phyloP scores from a whole-genome alignment of 2,888 invertebrate species.

The Ferdinandea cuprea region DNA sequence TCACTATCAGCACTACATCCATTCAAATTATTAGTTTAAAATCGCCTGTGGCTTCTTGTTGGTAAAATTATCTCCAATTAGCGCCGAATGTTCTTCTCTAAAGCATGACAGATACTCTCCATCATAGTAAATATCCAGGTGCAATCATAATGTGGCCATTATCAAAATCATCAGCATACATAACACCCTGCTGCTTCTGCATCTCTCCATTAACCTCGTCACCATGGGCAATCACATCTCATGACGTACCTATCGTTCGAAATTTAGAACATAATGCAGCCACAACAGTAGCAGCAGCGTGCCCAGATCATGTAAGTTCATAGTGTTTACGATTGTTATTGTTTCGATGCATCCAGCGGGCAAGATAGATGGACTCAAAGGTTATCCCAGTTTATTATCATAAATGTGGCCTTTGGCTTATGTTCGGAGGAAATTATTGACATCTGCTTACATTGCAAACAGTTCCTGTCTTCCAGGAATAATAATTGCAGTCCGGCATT shows the following conservation, averaged over 20 bases:
- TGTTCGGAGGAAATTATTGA: constrained; percentile 56
- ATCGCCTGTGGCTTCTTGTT: constrained; percentile 20
- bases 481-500: constrained; percentile 42
- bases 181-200: constrained; percentile 47
- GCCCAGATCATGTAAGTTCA: constrained; percentile 27
- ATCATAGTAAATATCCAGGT: constrained; percentile 45
- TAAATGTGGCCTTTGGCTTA: constrained; percentile 70
- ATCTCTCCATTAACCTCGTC: constrained; percentile 58
- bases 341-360: constrained; percentile 42
- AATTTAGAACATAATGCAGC: constrained; percentile 42
- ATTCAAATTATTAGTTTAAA: constrained; percentile 25
- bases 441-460: constrained; percentile 60
- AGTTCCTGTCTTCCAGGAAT: constrained; percentile 53
- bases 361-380: constrained; percentile 55
- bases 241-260: constrained; percentile 30
- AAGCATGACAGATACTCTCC: constrained; percentile 7
- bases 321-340: constrained; percentile 65
- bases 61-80: constrained; percentile 56
- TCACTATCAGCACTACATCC: not conserved
- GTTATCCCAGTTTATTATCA: constrained; percentile 60
- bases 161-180: constrained; percentile 50
- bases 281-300: constrained; percentile 29
- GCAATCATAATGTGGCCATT: constrained; percentile 60
- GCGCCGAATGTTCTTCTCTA: constrained; percentile 26
- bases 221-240: constrained; percentile 30